phyloP scores from a whole-genome alignment of 2,113 vertebrate species.

The Laterallus jamaicensis region DNA sequence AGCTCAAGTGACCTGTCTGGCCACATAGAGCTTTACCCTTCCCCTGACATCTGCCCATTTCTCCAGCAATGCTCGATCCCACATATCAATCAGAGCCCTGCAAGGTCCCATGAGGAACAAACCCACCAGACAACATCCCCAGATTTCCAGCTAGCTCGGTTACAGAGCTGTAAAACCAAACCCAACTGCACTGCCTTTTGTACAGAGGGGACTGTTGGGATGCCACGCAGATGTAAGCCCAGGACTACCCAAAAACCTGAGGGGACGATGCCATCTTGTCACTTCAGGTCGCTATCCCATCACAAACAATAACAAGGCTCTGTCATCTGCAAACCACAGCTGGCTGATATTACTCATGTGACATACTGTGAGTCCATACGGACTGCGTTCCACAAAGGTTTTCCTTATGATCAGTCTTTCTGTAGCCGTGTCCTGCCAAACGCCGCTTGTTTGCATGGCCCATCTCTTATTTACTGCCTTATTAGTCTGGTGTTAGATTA shows the following conservation, averaged over 20 bases:
- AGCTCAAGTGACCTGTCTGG: not conserved
- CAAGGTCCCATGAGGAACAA: not conserved
- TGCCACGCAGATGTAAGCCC: not conserved
- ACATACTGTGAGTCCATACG: not conserved
- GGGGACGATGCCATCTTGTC: not conserved
- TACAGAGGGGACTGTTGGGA: not conserved
- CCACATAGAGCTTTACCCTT: not conserved
- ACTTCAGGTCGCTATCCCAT: not conserved
- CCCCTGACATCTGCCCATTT: not conserved
- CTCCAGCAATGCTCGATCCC: not conserved
- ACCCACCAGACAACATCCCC: not conserved
- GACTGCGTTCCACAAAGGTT: not conserved
- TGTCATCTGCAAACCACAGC: not conserved
- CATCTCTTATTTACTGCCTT: conserved; percentile 29
- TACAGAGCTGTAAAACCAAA: not conserved
- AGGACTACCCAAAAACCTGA: not conserved
- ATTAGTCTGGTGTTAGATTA: conserved; percentile 19
- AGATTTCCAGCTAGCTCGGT: not conserved
- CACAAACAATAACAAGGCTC: not conserved
- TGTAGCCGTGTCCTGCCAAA: not conserved
- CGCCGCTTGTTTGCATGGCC: not conserved
- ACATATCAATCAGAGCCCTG: not conserved
- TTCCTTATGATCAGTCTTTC: not conserved
- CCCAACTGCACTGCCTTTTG: not conserved
- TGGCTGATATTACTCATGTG: not conserved